Percentiles rank a stretch among this genome's conserved stretches.
phyloP scores from a whole-genome alignment of 2,113 vertebrate species.

The Oncorhynchus tshawytscha region DNA sequence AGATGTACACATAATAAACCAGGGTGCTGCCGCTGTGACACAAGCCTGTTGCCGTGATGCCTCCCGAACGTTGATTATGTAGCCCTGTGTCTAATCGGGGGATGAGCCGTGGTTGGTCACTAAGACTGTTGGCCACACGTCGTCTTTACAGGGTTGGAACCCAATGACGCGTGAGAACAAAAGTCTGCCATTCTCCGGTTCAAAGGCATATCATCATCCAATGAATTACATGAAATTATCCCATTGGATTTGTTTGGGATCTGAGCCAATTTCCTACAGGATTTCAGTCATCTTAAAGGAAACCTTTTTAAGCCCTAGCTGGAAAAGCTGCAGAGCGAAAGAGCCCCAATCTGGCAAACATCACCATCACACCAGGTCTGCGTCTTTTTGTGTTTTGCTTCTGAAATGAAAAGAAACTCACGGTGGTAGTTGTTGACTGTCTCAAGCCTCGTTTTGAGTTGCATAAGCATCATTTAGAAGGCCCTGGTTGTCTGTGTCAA shows the following conservation, averaged over 20 bases:
- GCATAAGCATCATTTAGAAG: no score
- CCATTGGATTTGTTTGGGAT: constrained; percentile 55
- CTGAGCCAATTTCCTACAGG: constrained; percentile 59
- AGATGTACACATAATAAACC: constrained; percentile 33
- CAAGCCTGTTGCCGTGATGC: constrained; percentile 39
- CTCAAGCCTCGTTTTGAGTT: no score
- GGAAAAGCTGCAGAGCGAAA: constrained; percentile 12
- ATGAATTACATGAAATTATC: constrained; percentile 29
- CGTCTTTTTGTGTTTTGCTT: background rate
- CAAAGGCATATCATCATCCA: constrained; percentile 33
- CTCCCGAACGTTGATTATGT: background rate
- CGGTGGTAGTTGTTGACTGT: no score
- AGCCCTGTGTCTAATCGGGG: constrained; percentile 26
- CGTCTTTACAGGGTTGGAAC: constrained; percentile 1
- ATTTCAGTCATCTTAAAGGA: constrained; percentile 55
- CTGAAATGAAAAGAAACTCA: background rate
- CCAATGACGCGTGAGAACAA: constrained; percentile 39
- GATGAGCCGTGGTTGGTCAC: constrained; percentile 22
- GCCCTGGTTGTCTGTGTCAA: no score
- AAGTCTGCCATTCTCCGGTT: constrained; percentile 28
- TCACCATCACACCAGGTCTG: constrained; percentile 40
- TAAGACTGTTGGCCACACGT: constrained; percentile 36
- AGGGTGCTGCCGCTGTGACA: constrained; percentile 44
- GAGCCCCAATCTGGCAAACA: constrained; percentile 55
- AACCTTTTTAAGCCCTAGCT: constrained; percentile 33